Evolutionary conservation across 2,888 invertebrate species (phyloP), one percentile per base, ranked within the genome.

Genomic region (Sipha maydis): DNA sequence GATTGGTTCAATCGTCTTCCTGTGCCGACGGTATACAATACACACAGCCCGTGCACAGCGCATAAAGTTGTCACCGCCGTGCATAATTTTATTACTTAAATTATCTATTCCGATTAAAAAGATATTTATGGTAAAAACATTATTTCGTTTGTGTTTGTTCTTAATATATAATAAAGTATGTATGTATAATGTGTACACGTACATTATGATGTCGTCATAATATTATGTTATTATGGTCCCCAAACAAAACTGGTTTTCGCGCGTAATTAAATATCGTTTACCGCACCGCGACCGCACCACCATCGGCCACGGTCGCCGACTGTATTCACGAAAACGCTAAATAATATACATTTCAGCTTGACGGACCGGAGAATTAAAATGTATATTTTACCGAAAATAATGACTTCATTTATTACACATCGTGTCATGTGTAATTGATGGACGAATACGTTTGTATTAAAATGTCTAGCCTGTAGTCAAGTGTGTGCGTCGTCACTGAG

Each of bases 241-340:
- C 61, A 9, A 82, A 61, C 61, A 17, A 21, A 78, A 85, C 85
- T 85, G 85, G 85, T 85, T 85, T 69, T 75, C 75, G 67, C 85
- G 31, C 69, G 85, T 85, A 85, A 85, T 85, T 85, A 78, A 85
- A 85, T 78, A 78, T 67, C 85, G 69, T 85, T 85, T 85, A 34
- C 77, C 77, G 54, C 19, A 17, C 69, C 77, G 85, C 77, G 17
- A 28, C n/a, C 56, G 41, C 41, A n/a, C 17, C 38, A 25, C 14
- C 82, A 54, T 25, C 73, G 34, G 34, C 34, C 34, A n/a, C 73
- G 34, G 9, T 48, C 14, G 11, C 48, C 11, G 48, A 48, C 73
- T 28, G 54, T 61, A 83, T 84, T 61, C 31, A 77, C 85, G 48
- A 85, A 85, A 77, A 85, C 85, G 61, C n/a, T 48, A 8, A 61